A percentile compares a stretch with the other conserved stretches of the same genome.
phyloP scores from a whole-genome alignment of 2,797 vertebrate genomes.

The Sarcoramphus papa region DNA sequence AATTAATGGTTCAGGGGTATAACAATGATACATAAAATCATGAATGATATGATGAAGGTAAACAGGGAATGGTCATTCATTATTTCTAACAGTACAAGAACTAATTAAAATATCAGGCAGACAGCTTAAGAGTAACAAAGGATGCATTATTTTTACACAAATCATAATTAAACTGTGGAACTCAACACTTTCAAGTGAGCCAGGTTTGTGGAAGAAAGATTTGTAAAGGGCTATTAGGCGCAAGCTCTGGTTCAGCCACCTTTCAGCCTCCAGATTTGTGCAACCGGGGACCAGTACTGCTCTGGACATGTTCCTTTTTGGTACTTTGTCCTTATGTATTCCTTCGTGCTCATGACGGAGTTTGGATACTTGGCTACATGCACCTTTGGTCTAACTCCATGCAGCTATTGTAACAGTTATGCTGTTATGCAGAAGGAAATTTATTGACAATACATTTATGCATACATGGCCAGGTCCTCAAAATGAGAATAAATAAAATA shows the following conservation, averaged over 20 bases:
- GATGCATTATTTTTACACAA: background rate
- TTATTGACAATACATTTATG: background rate
- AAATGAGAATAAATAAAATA: background rate
- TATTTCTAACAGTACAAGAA: background rate
- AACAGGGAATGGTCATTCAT: background rate
- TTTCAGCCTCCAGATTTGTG: background rate
- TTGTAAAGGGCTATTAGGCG: background rate
- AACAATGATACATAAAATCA: background rate
- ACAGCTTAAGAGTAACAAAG: background rate
- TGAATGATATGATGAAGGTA: background rate
- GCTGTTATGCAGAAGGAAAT: background rate
- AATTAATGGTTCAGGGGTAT: background rate
- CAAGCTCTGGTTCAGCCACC: background rate
- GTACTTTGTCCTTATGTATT: background rate
- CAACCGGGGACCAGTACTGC: background rate
- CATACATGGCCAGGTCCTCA: background rate
- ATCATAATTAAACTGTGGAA: background rate
- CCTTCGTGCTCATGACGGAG: background rate
- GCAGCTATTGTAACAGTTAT: background rate
- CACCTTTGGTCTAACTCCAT: background rate
- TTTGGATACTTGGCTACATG: background rate
- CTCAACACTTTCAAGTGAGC: background rate
- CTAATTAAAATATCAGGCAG: slow-evolving; percentile 8
- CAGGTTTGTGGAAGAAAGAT: background rate
- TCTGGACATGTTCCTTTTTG: background rate